Percentiles rank a stretch among this genome's conserved stretches.
Evolutionary conservation across 2,888 invertebrate genomes (phyloP).

Genomic region (Colletes collaris): DNA sequence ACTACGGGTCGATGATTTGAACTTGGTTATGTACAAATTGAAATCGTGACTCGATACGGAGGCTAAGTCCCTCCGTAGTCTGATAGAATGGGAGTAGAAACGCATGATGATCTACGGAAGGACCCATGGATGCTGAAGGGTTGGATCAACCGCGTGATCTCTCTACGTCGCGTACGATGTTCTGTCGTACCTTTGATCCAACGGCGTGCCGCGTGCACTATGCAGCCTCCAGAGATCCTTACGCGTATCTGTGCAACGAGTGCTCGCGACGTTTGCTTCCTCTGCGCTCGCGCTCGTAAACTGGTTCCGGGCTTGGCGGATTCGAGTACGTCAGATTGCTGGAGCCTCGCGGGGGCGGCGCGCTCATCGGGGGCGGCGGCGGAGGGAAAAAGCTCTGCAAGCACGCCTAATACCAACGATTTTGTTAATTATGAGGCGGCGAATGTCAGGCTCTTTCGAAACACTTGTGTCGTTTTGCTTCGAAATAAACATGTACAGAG

Average conservation of each 20-base stretch:
- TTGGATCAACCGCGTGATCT: conserved; percentile 36
- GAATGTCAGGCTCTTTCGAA: no score
- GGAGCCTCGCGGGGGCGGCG: conserved; percentile 79
- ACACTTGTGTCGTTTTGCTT: no score
- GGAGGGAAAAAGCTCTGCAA: conserved; percentile 83
- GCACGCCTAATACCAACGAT: conserved; percentile 76
- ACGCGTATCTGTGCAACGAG: conserved; percentile 82
- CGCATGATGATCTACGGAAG: conserved; percentile 1
- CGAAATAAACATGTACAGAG: no score
- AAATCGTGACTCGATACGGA: background rate
- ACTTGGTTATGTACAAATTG: conserved; percentile 7
- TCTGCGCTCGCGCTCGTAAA: conserved; percentile 79
- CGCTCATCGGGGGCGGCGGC: conserved; percentile 81
- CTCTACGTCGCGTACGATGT: conserved; percentile 44
- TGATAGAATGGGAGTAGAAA: background rate
- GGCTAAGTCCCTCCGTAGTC: background rate
- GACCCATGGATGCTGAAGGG: conserved; percentile 47
- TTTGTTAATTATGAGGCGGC: no score
- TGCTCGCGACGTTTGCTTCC: conserved; percentile 82
- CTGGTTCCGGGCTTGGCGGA: conserved; percentile 81
- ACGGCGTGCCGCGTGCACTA: conserved; percentile 29
- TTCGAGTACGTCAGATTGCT: conserved; percentile 82
- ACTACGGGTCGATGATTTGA: background rate
- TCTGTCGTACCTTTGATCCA: conserved; percentile 62
- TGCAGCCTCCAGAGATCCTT: conserved; percentile 62